A percentile compares a stretch with the other conserved stretches of the same genome.
Conservation (phyloP, 2,888 invertebrate species). For the Pimpla rufipes region DNA sequence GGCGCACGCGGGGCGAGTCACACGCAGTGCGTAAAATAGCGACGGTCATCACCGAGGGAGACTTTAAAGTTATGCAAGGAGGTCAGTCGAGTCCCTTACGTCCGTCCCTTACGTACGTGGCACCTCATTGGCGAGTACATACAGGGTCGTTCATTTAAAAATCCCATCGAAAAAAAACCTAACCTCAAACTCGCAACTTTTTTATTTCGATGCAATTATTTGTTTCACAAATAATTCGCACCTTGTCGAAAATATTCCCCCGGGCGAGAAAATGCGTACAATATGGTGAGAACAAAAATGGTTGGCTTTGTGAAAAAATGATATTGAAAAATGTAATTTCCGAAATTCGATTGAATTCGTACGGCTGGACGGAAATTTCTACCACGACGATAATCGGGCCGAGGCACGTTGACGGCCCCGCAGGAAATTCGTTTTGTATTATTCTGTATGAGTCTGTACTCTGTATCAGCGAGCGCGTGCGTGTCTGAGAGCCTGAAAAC, state of each 20-base stretch:
- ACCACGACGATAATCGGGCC: background rate
- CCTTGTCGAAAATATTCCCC: too few relatives aligned
- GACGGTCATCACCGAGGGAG: constrained; percentile 58
- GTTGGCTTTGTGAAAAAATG: too few relatives aligned
- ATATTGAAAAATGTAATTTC: too few relatives aligned
- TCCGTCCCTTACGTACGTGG: constrained; percentile 38
- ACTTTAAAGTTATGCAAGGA: constrained; percentile 73
- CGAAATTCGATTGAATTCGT: background rate
- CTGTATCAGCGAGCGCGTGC: constrained; percentile 24
- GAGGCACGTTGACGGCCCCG: background rate
- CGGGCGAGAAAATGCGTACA: too few relatives aligned
- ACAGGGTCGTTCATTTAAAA: constrained; percentile 43
- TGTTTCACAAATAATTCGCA: too few relatives aligned
- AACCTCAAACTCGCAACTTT: too few relatives aligned
- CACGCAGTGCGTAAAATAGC: constrained; percentile 15
- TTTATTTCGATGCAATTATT: too few relatives aligned
- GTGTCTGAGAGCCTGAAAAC: constrained; percentile 36
- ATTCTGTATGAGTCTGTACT: constrained; percentile 28
- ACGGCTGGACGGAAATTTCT: background rate
- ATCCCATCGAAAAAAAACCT: background rate
- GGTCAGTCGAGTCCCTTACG: constrained; percentile 72
- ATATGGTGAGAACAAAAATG: too few relatives aligned
- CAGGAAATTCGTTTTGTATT: background rate
- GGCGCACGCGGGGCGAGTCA: background rate
- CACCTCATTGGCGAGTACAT: constrained; percentile 11